Conservation (phyloP, 2,113 vertebrate genomes). For the Gasterosteus aculeatus region DNA sequence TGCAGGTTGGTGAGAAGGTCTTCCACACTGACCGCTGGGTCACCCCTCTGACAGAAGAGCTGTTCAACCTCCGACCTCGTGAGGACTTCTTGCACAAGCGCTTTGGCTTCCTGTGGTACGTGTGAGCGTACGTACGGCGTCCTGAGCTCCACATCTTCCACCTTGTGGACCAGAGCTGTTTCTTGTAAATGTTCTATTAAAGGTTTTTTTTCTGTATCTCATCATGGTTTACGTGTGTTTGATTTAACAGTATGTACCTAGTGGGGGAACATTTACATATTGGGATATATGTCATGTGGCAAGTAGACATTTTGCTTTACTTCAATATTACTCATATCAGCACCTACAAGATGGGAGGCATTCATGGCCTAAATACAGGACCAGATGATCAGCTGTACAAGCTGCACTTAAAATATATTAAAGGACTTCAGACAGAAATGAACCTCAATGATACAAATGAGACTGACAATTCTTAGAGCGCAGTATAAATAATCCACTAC, state of each 20-base stretch:
- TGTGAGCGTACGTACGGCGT: conserved; percentile 56
- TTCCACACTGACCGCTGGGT: conserved; percentile 93
- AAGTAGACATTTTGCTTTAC: no score
- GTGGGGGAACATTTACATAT: neutral
- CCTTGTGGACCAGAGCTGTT: conserved; percentile 2
- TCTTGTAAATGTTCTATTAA: conserved; percentile 82
- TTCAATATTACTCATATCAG: no score
- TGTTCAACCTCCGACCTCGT: conserved; percentile 82
- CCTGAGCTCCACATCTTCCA: neutral
- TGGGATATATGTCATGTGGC: no score
- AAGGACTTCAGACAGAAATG: no score
- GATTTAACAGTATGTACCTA: neutral
- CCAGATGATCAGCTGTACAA: no score
- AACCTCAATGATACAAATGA: no score
- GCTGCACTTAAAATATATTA: no score
- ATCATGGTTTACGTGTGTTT: conserved; percentile 1
- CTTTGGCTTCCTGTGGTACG: conserved; percentile 82
- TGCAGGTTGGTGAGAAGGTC: conserved; percentile 87
- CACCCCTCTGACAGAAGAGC: conserved; percentile 78
- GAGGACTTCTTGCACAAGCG: conserved; percentile 72
- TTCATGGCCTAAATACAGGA: no score
- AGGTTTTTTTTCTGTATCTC: conserved; percentile 69
- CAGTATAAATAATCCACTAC: no score
- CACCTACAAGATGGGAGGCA: no score
- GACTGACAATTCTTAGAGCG: no score